These are phyloP conservation scores for Accipiter virgatus DNA, from an alignment of 2,113 vertebrate species.

Conservation along the genomic window DNA sequence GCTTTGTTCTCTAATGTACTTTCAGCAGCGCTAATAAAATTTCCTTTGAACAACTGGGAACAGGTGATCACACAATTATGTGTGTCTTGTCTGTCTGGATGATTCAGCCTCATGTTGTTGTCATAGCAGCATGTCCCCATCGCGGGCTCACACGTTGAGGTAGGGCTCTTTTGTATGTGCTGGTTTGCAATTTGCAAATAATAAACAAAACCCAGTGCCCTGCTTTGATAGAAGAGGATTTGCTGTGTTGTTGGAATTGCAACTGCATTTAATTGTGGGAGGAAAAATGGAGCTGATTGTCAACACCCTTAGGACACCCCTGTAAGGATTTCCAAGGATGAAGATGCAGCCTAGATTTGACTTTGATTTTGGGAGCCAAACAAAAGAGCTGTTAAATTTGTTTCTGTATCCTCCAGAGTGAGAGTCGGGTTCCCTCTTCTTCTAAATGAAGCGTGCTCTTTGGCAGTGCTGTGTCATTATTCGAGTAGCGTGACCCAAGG, in stretches of 20 bases:
- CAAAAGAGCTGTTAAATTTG: not conserved
- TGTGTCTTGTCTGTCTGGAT: slow-evolving; percentile 39
- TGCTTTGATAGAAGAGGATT: not conserved
- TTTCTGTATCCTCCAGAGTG: not conserved
- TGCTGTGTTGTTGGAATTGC: not conserved
- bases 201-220: not conserved
- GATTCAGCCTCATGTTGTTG: slow-evolving; percentile 51
- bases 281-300: not conserved
- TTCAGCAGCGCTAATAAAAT: slow-evolving; percentile 44
- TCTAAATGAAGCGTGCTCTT: not conserved
- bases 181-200: not conserved
- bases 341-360: not conserved
- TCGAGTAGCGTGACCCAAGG: not conserved
- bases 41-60: slow-evolving; percentile 41
- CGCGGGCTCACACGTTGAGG: not conserved
- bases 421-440: not conserved
- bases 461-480: not conserved
- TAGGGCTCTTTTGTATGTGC: not conserved
- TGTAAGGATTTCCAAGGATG: not conserved
- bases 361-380: not conserved
- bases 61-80: slow-evolving; percentile 46
- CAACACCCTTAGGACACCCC: not conserved
- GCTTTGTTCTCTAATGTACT: slow-evolving; percentile 43
- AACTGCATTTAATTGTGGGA: not conserved
- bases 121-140: slow-evolving; percentile 43